Base-by-base conservation (phyloP, 2,113 vertebrate species). In the Epinephelus cyanopodus region DNA sequence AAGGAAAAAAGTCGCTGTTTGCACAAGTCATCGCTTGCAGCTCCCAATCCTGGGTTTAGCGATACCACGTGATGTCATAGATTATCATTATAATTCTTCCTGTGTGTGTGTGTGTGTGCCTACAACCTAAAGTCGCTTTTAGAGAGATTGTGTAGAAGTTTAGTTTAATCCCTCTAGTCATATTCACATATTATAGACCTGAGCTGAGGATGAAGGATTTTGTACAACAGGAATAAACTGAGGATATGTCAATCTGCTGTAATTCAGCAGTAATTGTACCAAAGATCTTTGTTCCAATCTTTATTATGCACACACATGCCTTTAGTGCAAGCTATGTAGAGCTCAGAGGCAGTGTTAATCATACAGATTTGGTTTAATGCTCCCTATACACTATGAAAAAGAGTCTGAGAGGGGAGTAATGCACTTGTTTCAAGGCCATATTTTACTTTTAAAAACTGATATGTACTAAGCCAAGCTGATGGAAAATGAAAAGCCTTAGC, bases 211-310 rank as follows among this genome's bases (percentile, higher is more conserved):
- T 37, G n/a, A 72, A 23, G 74, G 79, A 89, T 89, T 76, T 75
- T 88, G 17, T 57, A 42, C 23, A 76, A 45, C 33, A 33, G 50
- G 88, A 87, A 87, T 83, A 56, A 72, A 65, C n/a, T n/a, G 52
- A 63, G 47, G 39, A 72, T 77, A 57, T 83, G 47, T 73, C 83
- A 90, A 88, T 88, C 73, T 84, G 58, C 23, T 82, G 13, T 82
- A 91, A 83, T 87, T 84, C 58, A 53, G n/a, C 39, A 60, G 71
- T 81, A 86, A 84, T 81, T 74, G 17, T 58, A 65, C 21, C 19
- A 79, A 79, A 76, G 21, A 18, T 58, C 21, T n/a, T 50, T 68
- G 17, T 27, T 39, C 33, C 6, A 42, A 12, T 74, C 63, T 37
- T 61, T 39, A 74, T 64, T 68, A 79, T 77, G 53, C 61, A 57